phyloP scores from a whole-genome alignment of 2,888 invertebrate genomes.

The Pseudococcus viburni region DNA sequence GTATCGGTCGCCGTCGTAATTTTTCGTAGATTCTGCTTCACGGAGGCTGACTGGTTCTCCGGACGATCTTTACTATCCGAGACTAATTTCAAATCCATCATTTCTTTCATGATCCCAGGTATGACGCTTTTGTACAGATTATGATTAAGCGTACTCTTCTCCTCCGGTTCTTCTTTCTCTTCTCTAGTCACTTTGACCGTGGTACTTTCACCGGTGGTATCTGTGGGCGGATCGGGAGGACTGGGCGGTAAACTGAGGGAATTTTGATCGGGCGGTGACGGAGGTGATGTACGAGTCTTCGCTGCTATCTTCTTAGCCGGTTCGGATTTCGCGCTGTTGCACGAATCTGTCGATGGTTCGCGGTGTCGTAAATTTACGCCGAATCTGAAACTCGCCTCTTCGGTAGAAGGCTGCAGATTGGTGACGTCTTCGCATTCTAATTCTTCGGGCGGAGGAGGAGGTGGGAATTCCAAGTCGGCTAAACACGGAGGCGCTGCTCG shows the following conservation, averaged over 20 bases:
- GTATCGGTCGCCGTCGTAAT: slow-evolving; percentile 63
- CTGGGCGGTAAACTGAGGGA: slow-evolving; percentile 65
- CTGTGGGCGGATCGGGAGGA: slow-evolving; percentile 71
- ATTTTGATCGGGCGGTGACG: slow-evolving; percentile 68
- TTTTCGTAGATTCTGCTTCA: slow-evolving; percentile 74
- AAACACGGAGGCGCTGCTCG: slow-evolving; percentile 83
- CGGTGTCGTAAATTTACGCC: slow-evolving; percentile 80
- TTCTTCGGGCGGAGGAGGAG: slow-evolving; percentile 86
- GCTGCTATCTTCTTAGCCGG: slow-evolving; percentile 68
- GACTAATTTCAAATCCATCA: slow-evolving; percentile 84
- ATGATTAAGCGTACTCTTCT: slow-evolving; percentile 69
- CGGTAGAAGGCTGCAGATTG: slow-evolving; percentile 75
- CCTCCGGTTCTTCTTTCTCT: slow-evolving; percentile 71
- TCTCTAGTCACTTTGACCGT: too few species aligned
- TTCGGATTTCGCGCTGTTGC: slow-evolving; percentile 74
- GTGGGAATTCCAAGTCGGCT: slow-evolving; percentile 90
- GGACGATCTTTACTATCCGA: slow-evolving; percentile 87
- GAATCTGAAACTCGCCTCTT: slow-evolving; percentile 81
- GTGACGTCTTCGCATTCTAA: slow-evolving; percentile 72
- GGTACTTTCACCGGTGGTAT: slow-evolving; percentile 71
- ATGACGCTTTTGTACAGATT: slow-evolving; percentile 71
- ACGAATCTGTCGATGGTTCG: slow-evolving; percentile 77
- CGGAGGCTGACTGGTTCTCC: slow-evolving; percentile 70
- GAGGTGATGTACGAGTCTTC: slow-evolving; percentile 69
- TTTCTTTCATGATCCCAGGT: slow-evolving; percentile 81